Percentiles rank a stretch among this genome's conserved stretches.
Evolutionary conservation across 2,113 vertebrate species (phyloP).

Genomic region (Xenus cinereus): DNA sequence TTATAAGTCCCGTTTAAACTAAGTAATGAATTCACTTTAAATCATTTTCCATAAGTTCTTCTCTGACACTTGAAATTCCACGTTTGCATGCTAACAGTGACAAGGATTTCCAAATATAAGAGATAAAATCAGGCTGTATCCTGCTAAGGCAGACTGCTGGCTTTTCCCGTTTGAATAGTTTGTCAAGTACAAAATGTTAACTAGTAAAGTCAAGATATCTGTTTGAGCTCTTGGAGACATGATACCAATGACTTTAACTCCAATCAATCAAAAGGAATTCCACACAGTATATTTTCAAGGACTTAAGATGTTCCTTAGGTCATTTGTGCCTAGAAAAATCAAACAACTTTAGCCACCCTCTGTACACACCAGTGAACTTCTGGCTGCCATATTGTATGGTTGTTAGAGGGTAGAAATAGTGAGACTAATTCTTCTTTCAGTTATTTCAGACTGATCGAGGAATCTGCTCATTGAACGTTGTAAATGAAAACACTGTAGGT

Average conservation of each 20-base stretch:
- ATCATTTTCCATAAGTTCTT: conserved; percentile 20
- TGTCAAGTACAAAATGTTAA: conserved; percentile 2
- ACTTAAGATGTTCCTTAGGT: background rate
- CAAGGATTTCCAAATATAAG: background rate
- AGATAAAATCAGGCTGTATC: background rate
- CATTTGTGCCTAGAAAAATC: background rate
- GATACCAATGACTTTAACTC: background rate
- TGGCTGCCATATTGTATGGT: background rate
- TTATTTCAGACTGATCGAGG: background rate
- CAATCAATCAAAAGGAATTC: background rate
- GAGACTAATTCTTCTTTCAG: background rate
- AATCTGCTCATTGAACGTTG: background rate
- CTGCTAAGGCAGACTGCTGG: background rate
- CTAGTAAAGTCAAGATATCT: background rate
- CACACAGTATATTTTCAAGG: background rate
- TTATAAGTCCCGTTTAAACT: background rate
- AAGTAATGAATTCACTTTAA: conserved; percentile 20
- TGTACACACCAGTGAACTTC: background rate
- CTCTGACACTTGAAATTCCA: background rate
- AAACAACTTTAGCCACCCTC: background rate
- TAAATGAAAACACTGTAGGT: background rate
- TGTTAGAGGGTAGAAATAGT: background rate
- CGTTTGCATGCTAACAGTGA: background rate
- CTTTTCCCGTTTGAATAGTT: background rate
- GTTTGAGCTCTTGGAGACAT: background rate